phyloP scores from a whole-genome alignment of 2,797 vertebrate species.

The Apogon hyalosoma region DNA sequence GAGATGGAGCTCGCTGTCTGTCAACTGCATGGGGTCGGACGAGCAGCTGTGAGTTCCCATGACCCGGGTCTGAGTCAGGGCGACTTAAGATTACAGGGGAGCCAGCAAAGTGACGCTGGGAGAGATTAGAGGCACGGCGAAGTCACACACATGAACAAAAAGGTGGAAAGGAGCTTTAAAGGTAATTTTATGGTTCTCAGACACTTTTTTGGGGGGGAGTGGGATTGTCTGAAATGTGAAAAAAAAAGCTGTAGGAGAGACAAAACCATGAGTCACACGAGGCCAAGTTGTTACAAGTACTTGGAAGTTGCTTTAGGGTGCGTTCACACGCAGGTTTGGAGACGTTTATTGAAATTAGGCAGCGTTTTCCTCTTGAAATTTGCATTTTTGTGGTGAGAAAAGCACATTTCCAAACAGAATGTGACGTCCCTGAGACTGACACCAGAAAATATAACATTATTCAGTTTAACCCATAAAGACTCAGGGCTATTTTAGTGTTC shows the following conservation, averaged over 20 bases:
- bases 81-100: slow-evolving; percentile 56
- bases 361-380: not conserved
- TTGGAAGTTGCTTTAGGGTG: not conserved
- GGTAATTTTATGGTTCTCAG: slow-evolving; percentile 3
- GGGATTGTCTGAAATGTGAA: not conserved
- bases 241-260: not conserved
- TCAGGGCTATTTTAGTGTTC: too few species aligned
- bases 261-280: slow-evolving; percentile 7
- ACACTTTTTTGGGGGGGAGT: not conserved
- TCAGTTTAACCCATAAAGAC: too few species aligned
- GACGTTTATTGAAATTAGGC: slow-evolving; percentile 2
- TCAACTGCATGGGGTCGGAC: slow-evolving; percentile 58
- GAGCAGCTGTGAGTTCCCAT: slow-evolving; percentile 77
- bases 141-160: slow-evolving; percentile 8
- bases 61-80: slow-evolving; percentile 64
- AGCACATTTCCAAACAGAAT: not conserved
- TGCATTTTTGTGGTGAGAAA: slow-evolving; percentile 1
- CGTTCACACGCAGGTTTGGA: slow-evolving; percentile 23
- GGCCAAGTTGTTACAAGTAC: slow-evolving; percentile 26
- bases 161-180: slow-evolving; percentile 16
- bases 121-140: slow-evolving; percentile 42
- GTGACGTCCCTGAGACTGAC: not conserved
- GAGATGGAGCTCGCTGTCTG: slow-evolving; percentile 46
- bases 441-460: too few species aligned
- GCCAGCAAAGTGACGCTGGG: slow-evolving; percentile 29